Percentiles rank a stretch among this genome's conserved stretches.
phyloP scores from a whole-genome alignment of 2,113 vertebrate species.

The Hydrolagus affinis region DNA sequence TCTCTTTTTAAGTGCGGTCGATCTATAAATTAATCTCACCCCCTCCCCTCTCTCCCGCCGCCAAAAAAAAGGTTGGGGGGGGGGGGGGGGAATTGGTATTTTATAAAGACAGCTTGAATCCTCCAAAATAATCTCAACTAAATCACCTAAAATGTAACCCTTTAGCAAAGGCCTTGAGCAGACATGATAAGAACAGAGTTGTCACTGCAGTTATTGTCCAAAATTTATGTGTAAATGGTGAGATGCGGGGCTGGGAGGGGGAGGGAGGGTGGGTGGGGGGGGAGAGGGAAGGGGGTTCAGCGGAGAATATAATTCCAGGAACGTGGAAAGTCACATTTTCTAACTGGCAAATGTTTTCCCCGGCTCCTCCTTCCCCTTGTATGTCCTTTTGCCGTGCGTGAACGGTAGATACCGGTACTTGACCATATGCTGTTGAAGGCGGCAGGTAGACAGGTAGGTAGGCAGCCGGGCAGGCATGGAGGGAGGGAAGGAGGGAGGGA shows the following conservation, averaged over 20 bases:
- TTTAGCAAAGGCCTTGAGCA: conserved; percentile 25
- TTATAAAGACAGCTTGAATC: too few relatives aligned
- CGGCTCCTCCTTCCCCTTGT: conserved; percentile 94
- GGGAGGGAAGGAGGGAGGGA: too few relatives aligned
- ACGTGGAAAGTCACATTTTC: conserved; percentile 42
- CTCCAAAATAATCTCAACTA: not conserved
- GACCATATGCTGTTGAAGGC: conserved; percentile 84
- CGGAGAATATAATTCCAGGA: conserved; percentile 42
- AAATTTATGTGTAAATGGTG: conserved; percentile 13
- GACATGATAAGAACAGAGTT: conserved; percentile 29
- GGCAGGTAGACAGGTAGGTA: conserved; percentile 31
- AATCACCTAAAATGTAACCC: conserved; percentile 33
- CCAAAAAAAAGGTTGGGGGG: too few relatives aligned
- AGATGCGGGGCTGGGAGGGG: too few relatives aligned
- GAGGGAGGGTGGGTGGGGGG: too few relatives aligned
- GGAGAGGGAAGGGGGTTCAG: not conserved
- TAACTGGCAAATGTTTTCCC: conserved; percentile 96
- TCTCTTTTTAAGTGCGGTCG: conserved; percentile 41
- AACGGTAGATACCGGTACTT: conserved; percentile 99
- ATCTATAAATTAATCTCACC: conserved; percentile 50
- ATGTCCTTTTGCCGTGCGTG: conserved; percentile 96
- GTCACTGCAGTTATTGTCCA: conserved; percentile 23
- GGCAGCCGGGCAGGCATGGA: too few relatives aligned
- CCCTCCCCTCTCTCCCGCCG: conserved; percentile 36
- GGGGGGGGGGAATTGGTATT: too few relatives aligned